Evolutionary conservation across 2,797 vertebrate genomes (phyloP), one percentile per base, ranked within the genome.

Genomic region (Gymnodraco acuticeps): DNA sequence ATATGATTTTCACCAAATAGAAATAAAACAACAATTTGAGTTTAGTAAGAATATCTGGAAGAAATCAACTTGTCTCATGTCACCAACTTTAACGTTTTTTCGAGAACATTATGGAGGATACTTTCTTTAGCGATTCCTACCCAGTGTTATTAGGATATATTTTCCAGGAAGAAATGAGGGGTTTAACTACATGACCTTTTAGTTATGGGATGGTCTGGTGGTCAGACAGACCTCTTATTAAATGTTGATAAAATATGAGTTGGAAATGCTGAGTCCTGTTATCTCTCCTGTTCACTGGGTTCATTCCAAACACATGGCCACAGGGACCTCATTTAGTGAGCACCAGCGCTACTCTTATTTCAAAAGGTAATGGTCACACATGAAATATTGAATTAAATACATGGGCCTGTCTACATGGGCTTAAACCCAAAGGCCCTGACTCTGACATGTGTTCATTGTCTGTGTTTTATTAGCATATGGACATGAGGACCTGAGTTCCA

Each of bases 311-410:
- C 70, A 81, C 71, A 52, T 0, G 47, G 71, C 81, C 82, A 64
- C 64, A 61, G 87, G 82, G 86, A 85, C 81, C 82, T 85, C 72
- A 89, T 91, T 87, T 82, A 79, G 42, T 42, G 50, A 74, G 60
- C 77, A 11, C 47, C 16, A 12, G 84, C 23, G 16, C 69, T 75
- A 77, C 74, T 51, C 60, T 43, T 78, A 76, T 81, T 84, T 82
- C 68, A 27, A 27, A 27, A 27, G 47, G 79, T 84, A 73, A 85
- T 85, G 59, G 72, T 78, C 58, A 66, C 77, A 74, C 54, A 50
- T 55, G 52, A 70, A 78, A 75, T 73, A 75, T 78, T 38, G 33
- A 38, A 38, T 38, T 38, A 74, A 59, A n/a, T 59, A 27, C 27
- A 50, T 12, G 17, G 7, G 68, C 54, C 73, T 70, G 33, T 55